Evolutionary conservation across 92 coral and sea anemone species (phyloP), one percentile per base, ranked within the genome.

Genomic region (Epizoanthus illoricatus): DNA sequence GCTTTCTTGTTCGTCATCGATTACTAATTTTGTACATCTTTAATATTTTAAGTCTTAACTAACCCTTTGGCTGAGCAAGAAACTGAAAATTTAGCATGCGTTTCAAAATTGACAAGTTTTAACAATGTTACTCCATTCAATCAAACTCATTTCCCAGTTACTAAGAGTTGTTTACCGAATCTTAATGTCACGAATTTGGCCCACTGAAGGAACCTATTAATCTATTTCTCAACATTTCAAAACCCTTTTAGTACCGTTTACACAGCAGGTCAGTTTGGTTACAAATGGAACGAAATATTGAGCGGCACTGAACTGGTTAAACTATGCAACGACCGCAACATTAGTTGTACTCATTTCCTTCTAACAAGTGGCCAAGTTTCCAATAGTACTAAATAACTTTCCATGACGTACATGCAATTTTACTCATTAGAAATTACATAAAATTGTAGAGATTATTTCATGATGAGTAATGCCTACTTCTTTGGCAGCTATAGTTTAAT

Each of bases 141-240:
- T 39, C 19, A 39, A 68, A 68, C 42, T 68, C 12, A 68, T 68
- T 68, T 68, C 42, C 39, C 39, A 10, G 70, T 49, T 49, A 49
- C 56, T 49, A 68, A 68, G 49, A 68, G 72, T 68, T 64, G 72
- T 68, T 68, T 68, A 43, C 72, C n/a, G 49, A 68, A 4, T 21
- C 12, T 68, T 39, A 49, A 36, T 39, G 33, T 52, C 49, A 36
- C 72, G 56, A 49, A 49, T 33, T 39, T 18, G 39, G 39, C 21
- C 42, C 12, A 21, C 42, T 65, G 17, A 15, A 5, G 9, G 69
- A 28, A 65, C 17, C 33, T 33, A 65, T 65, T 65, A 24, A 65
- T 65, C 18, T 65, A 39, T 65, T 68, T 5, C 24, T 49, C 13
- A 49, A 67, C 16, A 13, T 28, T 43, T 68, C 39, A 33, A 16